Base-by-base conservation (phyloP, 1,140 invertebrate species). In the Trinorchestia longiramus region DNA sequence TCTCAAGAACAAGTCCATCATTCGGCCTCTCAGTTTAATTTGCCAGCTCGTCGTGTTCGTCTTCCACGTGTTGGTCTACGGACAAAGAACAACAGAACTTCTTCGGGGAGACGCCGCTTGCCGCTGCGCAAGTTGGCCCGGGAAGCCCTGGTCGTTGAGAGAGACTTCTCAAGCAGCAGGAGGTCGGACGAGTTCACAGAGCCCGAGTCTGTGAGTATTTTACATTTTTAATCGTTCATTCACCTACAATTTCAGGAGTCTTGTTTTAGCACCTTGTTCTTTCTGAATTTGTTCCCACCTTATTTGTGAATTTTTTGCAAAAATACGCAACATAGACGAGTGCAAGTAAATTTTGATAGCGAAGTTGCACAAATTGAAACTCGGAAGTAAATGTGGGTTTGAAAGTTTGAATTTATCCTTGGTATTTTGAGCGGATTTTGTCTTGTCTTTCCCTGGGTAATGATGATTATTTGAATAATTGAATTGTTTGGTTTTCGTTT, bases 171-270 rank as follows among this genome's bases (percentile, higher is more conserved):
- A 19, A 53, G 47, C 47, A 43, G 47, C 92, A 40, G 17, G 41
- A n/a, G 41, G 15, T n/a, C 43, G 43, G 92, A 43, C 36, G 43
- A 45, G 43, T 45, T 47, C 92, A 43, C 92, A 17, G 44, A 47
- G 47, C 92, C 44, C 15, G 92, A 94, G 43, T 47, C 92, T 8
- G 92, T 94, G 92, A 94, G 92, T 94, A 47, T 36, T 45, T 44
- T 91, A 42, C 3, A 4, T 19, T 77, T 11, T 28, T 23, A 77
- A 77, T 77, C 36, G 28, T 77, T 53, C 1, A 11, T 77, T 23
- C 62, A 23, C 15, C 36, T 77, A 15, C 1, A 23, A 15, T 77
- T 77, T 77, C 28, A 36, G 28, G 28, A 77, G 62, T 3, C 11
- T 77, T 77, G 3, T 77, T 77, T 77, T 36, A 77, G 28, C 62